Evolutionary conservation across 1,140 invertebrate genomes (phyloP).

Genomic region (Lepidotrigona ventralis): DNA sequence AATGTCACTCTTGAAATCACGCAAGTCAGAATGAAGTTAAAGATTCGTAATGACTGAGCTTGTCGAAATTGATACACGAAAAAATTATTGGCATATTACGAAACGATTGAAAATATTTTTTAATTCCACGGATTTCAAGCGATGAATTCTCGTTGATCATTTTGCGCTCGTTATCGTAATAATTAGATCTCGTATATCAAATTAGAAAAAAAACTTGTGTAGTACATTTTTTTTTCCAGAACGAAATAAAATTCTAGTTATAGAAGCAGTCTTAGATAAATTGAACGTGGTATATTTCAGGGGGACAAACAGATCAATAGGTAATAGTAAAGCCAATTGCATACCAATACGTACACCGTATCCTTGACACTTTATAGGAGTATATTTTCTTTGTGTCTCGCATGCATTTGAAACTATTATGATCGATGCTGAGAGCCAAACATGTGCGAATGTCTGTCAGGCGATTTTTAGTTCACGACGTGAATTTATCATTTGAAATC

Average conservation of each 20-base stretch:
- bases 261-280: neutral
- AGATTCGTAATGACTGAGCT: neutral
- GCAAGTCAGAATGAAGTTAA: neutral
- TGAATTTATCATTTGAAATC: slow-evolving; percentile 18
- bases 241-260: neutral
- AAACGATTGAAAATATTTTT: neutral
- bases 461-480: neutral
- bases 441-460: slow-evolving; percentile 1
- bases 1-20: neutral
- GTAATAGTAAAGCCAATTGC: neutral
- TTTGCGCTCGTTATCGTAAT: neutral
- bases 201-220: neutral
- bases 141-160: neutral
- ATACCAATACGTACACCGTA: neutral
- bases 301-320: neutral
- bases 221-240: neutral
- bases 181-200: neutral
- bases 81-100: neutral
- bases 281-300: neutral
- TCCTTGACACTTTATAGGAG: slow-evolving; percentile 38
- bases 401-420: slow-evolving; percentile 2
- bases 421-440: slow-evolving; percentile 27
- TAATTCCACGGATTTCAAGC: rapidly evolving
- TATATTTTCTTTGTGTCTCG: neutral
- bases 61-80: neutral